Base-by-base conservation (phyloP, 2,797 vertebrate genomes). In the Gephyroberyx darwinii region DNA sequence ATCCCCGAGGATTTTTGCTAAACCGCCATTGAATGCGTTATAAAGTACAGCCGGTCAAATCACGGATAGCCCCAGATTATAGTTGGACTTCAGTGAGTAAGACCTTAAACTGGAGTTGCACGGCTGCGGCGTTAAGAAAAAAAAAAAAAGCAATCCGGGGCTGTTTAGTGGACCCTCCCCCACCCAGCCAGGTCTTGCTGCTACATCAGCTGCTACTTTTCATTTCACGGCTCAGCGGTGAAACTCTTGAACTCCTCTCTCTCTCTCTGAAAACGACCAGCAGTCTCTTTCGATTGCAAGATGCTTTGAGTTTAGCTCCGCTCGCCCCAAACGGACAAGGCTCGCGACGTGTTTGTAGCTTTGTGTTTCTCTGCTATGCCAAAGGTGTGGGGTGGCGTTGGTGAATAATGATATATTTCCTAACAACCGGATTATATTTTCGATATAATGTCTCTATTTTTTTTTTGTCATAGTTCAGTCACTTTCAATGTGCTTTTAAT, bases 141-240 rank as follows among this genome's bases (percentile, higher is more conserved):
- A 65, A 33, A 33, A 33, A 33, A 35, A 35, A 35, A 35, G 26
- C 26, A 26, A 37, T 37, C 35, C 35, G 8, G 35, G 35, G 35
- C 4, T 37, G 35, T 37, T 37, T 37, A 9, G 35, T 37, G 39
- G 30, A 48, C 87, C 91, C 80, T 81, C 84, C 90, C 90, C 91
- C 89, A 83, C 74, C 65, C 90, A 69, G 79, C 77, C 89, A 84
- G 86, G 70, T 88, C 89, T 26, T 71, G 89, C 85, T 85, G 91
- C 83, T 85, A 80, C 90, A 88, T 92, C 92, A 92, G 91, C 93
- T 94, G 91, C 81, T 95, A 84, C 91, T 94, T 92, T 89, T 91
- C 93, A 93, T 95, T 95, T 94, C 93, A 94, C 86, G 92, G 90
- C 90, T 95, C 88, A 90, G 84, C 88, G 87, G 79, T 91, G 92